phyloP scores from a whole-genome alignment of 2,888 invertebrate species.

The Leistus spinibarbis region DNA sequence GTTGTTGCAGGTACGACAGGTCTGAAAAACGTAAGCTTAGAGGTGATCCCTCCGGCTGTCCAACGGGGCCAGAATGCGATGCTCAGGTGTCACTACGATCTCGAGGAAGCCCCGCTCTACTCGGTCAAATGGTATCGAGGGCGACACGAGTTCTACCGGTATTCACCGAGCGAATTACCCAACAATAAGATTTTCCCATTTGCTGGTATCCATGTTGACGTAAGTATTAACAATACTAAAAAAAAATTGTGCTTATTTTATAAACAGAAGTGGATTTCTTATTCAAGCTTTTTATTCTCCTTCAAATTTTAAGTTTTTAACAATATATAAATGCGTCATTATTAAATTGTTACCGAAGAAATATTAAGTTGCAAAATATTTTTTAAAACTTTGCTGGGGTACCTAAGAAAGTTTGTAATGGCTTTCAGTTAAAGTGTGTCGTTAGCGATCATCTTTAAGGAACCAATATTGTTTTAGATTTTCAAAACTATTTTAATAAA shows the following conservation, averaged over 20 bases:
- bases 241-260: neutral
- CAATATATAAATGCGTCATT: neutral
- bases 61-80: conserved; percentile 71
- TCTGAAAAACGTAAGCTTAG: conserved; percentile 72
- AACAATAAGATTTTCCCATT: conserved; percentile 75
- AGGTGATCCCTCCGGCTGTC: conserved; percentile 73
- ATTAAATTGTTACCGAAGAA: neutral
- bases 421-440: neutral
- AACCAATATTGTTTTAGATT: neutral
- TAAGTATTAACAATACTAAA: conserved; percentile 62
- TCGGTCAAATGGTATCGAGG: conserved; percentile 89
- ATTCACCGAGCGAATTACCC: conserved; percentile 76
- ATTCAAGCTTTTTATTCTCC: neutral
- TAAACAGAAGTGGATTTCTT: neutral
- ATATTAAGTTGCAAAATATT: neutral
- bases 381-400: neutral
- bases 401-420: neutral
- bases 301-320: neutral
- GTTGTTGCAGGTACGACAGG: conserved; percentile 66
- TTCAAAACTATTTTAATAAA: neutral
- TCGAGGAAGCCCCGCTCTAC: conserved; percentile 77
- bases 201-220: conserved; percentile 79
- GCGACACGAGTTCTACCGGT: conserved; percentile 82
- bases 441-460: neutral
- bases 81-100: conserved; percentile 76